Percentiles rank a stretch among this genome's conserved stretches.
phyloP scores from a whole-genome alignment of 2,113 vertebrate genomes.

The Theristicus caerulescens region DNA sequence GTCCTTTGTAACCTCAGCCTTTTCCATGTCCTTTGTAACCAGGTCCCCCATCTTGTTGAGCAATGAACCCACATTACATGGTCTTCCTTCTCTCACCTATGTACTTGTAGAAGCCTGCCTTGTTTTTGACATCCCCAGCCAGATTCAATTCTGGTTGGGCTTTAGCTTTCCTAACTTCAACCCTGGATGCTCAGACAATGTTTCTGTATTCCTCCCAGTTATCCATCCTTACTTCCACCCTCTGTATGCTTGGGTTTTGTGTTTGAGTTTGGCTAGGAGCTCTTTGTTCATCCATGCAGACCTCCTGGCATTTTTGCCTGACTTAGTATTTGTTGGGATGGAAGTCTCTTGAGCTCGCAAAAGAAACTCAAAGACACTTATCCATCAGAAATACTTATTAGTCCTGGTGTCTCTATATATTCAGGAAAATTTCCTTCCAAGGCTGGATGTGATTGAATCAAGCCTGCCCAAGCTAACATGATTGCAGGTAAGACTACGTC shows the following conservation, averaged over 20 bases:
- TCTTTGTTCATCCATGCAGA: not conserved
- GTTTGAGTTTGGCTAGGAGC: not conserved
- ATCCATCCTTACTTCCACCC: not conserved
- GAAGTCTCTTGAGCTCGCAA: not conserved
- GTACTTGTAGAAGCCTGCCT: not conserved
- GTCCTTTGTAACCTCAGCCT: not conserved
- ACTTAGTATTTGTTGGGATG: not conserved
- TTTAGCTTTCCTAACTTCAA: not conserved
- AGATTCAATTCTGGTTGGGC: not conserved
- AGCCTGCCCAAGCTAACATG: not conserved
- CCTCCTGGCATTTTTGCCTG: not conserved
- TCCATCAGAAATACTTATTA: not conserved
- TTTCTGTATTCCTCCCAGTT: not conserved
- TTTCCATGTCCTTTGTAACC: not conserved
- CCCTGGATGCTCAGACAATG: not conserved
- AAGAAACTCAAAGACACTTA: not conserved
- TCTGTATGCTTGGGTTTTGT: not conserved
- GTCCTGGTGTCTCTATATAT: not conserved
- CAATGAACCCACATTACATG: not conserved
- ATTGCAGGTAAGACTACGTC: not conserved
- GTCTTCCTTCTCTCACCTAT: not conserved
- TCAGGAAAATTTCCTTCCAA: not conserved
- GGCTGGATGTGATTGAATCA: not conserved
- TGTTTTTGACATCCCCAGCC: not conserved
- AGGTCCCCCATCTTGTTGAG: not conserved